Conservation (phyloP, 2,113 vertebrate species). For the Perca fluviatilis region DNA sequence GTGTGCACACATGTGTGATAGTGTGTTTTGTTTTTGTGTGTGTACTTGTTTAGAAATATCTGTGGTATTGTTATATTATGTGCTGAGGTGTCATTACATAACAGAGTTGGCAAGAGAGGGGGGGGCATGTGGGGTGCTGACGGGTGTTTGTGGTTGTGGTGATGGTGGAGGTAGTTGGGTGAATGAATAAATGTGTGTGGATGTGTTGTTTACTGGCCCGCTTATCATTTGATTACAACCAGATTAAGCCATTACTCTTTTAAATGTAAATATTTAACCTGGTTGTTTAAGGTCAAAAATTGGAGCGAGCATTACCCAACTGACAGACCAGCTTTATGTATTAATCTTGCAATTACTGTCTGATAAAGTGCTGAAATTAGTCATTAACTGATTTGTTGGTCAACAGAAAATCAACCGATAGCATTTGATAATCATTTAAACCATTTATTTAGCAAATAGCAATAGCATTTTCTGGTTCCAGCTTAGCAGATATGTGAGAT, state of each 20-base stretch:
- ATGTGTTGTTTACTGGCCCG: background rate
- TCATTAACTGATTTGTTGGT: background rate
- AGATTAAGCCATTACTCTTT: conserved; percentile 5
- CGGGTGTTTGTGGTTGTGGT: conserved; percentile 1
- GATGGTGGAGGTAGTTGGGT: background rate
- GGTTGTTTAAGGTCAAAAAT: background rate
- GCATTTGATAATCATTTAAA: background rate
- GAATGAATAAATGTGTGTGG: conserved; percentile 19
- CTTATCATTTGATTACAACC: conserved; percentile 22
- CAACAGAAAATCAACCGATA: background rate
- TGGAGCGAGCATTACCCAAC: background rate
- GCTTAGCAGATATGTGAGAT: too few species aligned
- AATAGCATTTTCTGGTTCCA: background rate
- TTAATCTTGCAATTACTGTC: background rate
- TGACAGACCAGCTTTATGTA: background rate
- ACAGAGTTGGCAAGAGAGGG: conserved; percentile 44
- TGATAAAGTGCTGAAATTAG: background rate
- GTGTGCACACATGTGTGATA: background rate
- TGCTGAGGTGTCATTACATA: conserved; percentile 69
- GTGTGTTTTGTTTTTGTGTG: conserved; percentile 36
- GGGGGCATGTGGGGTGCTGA: conserved; percentile 48
- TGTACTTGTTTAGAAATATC: conserved; percentile 54
- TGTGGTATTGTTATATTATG: conserved; percentile 66
- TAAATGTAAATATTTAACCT: conserved; percentile 4
- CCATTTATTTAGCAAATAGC: background rate